phyloP scores from a whole-genome alignment of 2,888 invertebrate species.

The Oscheius onirici region DNA sequence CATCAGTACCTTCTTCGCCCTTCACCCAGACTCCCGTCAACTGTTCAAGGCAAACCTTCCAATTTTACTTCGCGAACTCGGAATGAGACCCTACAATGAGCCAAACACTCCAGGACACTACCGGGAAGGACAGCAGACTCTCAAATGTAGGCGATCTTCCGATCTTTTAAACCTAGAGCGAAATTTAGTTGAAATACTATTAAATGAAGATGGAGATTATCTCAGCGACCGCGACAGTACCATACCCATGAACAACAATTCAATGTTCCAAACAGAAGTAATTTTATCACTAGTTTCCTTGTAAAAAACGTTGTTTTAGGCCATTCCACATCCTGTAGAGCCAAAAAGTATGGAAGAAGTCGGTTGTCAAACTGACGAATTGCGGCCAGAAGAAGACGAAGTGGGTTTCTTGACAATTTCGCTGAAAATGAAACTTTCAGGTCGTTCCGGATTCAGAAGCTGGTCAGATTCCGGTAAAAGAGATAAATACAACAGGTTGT shows the following conservation, averaged over 20 bases:
- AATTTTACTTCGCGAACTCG: neutral
- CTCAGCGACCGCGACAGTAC: neutral
- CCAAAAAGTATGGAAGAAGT: too few species aligned
- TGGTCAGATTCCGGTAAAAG: too few species aligned
- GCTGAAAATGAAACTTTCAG: too few species aligned
- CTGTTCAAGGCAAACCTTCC: constrained; percentile 16
- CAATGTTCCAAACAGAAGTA: neutral
- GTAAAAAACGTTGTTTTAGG: too few species aligned
- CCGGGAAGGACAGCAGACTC: neutral
- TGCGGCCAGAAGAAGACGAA: too few species aligned
- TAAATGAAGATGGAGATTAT: neutral
- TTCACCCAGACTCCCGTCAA: neutral
- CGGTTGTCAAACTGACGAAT: too few species aligned
- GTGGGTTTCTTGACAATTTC: too few species aligned
- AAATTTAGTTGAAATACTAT: neutral
- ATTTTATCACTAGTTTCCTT: too few species aligned
- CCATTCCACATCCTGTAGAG: too few species aligned
- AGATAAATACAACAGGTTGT: too few species aligned
- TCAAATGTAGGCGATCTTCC: neutral
- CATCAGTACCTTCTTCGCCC: neutral
- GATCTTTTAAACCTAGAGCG: neutral
- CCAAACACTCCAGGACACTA: too few species aligned
- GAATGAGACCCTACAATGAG: neutral
- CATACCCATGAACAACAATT: neutral
- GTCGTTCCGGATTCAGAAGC: too few species aligned